Conservation (phyloP, 2,888 invertebrate genomes). For the Callyntrura sp. region DNA sequence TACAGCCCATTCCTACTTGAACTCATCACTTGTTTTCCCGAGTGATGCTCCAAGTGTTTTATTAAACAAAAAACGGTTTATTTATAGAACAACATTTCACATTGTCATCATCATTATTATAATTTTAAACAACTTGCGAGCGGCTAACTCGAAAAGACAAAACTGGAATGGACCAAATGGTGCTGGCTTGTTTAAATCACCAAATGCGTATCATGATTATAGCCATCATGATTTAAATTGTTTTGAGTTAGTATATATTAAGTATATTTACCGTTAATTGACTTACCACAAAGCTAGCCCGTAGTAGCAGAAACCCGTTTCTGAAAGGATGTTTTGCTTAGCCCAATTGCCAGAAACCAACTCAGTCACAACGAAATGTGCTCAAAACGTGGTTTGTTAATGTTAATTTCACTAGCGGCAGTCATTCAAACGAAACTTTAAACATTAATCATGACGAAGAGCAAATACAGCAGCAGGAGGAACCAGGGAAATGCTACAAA, state of each 20-base stretch:
- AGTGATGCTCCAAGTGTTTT: background rate
- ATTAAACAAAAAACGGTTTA: background rate
- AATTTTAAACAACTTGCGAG: background rate
- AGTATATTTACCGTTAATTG: background rate
- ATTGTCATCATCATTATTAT: background rate
- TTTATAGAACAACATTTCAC: background rate
- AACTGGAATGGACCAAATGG: slow-evolving; percentile 7
- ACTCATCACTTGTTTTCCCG: too few relatives aligned
- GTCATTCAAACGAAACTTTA: slow-evolving; percentile 84
- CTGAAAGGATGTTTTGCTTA: slow-evolving; percentile 25
- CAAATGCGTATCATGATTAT: background rate
- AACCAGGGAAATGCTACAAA: slow-evolving; percentile 90
- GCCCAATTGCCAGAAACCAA: background rate
- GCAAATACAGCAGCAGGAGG: slow-evolving; percentile 89
- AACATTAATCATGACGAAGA: slow-evolving; percentile 89
- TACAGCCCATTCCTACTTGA: too few relatives aligned
- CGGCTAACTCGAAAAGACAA: background rate
- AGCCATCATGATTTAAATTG: slow-evolving; percentile 20
- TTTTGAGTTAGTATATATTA: slow-evolving; percentile 22
- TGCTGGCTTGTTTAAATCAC: too few relatives aligned
- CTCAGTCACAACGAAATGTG: background rate
- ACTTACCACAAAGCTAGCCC: slow-evolving; percentile 38
- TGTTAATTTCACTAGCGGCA: background rate
- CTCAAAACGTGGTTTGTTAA: background rate
- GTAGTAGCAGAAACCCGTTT: slow-evolving; percentile 10